A percentile compares a stretch with the other conserved stretches of the same genome.
Evolutionary conservation across 1,140 invertebrate species (phyloP).

Genomic region (Habropoda laboriosa): DNA sequence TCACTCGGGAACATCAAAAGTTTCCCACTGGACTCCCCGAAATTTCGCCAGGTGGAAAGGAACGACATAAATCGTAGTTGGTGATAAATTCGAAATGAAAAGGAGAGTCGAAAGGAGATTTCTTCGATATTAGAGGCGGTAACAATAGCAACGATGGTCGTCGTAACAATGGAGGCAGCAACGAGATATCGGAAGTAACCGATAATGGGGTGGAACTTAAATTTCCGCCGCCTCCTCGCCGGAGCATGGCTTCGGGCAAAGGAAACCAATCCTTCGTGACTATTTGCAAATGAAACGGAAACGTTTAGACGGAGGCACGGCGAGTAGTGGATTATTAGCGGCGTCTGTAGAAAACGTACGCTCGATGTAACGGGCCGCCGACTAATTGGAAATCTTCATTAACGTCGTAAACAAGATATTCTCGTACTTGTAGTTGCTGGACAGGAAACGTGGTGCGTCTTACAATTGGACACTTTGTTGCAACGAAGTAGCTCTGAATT

Average conservation of each 20-base stretch:
- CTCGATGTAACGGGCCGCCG: conserved; percentile 1
- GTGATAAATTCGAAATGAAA: not conserved
- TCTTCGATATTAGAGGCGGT: conserved; percentile 43
- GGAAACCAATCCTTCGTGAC: conserved; percentile 48
- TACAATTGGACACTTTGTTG: no score
- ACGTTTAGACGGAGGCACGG: conserved; percentile 19
- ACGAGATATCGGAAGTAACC: conserved; percentile 63
- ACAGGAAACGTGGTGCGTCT: not conserved
- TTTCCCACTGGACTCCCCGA: no score
- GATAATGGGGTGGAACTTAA: conserved; percentile 63
- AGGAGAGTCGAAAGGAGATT: conserved; percentile 26
- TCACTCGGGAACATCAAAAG: no score
- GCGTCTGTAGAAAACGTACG: not conserved
- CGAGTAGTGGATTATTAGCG: conserved; percentile 20
- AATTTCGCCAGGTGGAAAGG: not conserved
- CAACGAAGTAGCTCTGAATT: no score
- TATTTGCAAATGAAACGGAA: conserved; percentile 53
- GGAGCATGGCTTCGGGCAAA: conserved; percentile 1
- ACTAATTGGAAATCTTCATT: conserved; percentile 34
- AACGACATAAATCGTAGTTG: not conserved
- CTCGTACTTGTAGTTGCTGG: not conserved
- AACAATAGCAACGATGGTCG: conserved; percentile 52
- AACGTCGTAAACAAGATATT: conserved; percentile 24
- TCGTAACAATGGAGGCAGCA: conserved; percentile 44
- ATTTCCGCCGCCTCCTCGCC: conserved; percentile 53